Evolutionary conservation across 2,888 invertebrate species (phyloP).

Genomic region (Philhelius pedissequus): DNA sequence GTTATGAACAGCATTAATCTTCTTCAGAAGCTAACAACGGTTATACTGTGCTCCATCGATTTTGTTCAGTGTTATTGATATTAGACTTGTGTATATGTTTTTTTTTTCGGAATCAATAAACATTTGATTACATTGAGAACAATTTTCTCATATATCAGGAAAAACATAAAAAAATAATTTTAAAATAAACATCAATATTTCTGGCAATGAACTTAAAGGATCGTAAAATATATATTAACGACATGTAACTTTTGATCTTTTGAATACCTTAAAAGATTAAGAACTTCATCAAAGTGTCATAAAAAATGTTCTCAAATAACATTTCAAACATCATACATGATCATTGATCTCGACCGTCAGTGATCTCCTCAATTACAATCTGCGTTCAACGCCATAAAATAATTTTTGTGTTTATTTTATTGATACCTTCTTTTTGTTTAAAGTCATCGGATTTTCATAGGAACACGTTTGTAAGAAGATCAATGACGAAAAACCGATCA

Average conservation of each 20-base stretch:
- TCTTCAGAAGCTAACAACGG: background rate
- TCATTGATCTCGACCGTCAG: conserved; percentile 24
- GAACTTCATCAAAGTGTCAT: conserved; percentile 24
- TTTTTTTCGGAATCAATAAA: background rate
- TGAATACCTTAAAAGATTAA: background rate
- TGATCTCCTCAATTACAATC: conserved; percentile 21
- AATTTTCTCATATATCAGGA: background rate
- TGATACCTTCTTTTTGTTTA: conserved; percentile 29
- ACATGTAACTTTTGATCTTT: background rate
- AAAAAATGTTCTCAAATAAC: conserved; percentile 26
- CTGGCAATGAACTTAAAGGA: background rate
- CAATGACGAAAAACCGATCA: conserved; percentile 47
- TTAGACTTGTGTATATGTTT: background rate
- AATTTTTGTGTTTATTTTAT: conserved; percentile 46
- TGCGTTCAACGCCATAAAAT: conserved; percentile 20
- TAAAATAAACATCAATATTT: background rate
- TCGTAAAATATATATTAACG: conserved; percentile 20
- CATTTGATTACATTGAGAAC: background rate
- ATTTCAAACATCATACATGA: background rate
- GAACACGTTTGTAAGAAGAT: conserved; percentile 34
- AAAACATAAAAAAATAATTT: background rate
- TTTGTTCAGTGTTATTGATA: background rate
- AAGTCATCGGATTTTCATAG: background rate
- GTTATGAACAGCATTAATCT: background rate
- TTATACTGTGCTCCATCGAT: background rate